A percentile compares a stretch with the other conserved stretches of the same genome.
Conservation (phyloP, 2,888 invertebrate species). For the Stictocephala bisonia region DNA sequence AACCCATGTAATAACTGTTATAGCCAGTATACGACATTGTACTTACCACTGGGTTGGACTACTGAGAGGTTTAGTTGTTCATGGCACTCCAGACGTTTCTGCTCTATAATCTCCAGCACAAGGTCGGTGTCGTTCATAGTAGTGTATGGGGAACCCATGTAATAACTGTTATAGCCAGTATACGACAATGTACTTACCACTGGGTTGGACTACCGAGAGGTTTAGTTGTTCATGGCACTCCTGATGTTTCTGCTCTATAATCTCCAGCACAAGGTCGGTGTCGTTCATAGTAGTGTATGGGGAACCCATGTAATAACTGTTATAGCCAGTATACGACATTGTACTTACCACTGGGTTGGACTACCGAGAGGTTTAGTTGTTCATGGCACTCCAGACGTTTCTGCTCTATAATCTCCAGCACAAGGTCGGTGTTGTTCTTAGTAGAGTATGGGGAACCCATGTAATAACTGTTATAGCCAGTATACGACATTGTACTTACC, state of each 20-base stretch:
- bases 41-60: no score
- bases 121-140: conserved; percentile 22
- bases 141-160: no score
- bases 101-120: not conserved
- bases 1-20: no score
- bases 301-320: no score
- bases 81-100: conserved; percentile 10
- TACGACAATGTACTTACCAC: no score
- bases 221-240: conserved; percentile 11
- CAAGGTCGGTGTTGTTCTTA: conserved; percentile 12
- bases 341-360: not conserved
- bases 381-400: not conserved
- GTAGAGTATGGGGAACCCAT: no score
- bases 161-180: no score
- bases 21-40: no score
- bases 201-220: no score
- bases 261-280: not conserved
- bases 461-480: no score
- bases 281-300: conserved; percentile 28
- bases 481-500: no score
- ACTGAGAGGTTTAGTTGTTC: conserved; percentile 8
- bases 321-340: no score
- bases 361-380: not conserved
- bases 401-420: conserved; percentile 5
- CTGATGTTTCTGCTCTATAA: conserved; percentile 7